Conservation (phyloP, 2,797 vertebrate species). For the Semotilus atromaculatus region DNA sequence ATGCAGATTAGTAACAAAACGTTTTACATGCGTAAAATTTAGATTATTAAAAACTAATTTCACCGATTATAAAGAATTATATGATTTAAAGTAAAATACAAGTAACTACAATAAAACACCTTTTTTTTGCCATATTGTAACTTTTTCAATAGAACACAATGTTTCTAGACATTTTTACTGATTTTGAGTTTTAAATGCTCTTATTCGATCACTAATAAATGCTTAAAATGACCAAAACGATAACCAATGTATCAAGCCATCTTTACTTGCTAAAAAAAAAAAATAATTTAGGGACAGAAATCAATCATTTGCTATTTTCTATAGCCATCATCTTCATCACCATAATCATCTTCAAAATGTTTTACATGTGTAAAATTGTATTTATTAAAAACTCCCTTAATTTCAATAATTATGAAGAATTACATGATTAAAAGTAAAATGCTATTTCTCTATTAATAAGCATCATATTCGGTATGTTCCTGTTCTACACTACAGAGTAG, state of each 20-base stretch:
- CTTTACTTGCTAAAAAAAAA: not conserved
- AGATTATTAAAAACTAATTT: not conserved
- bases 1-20: not conserved
- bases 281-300: too few species aligned
- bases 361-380: too few species aligned
- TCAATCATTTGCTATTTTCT: not conserved
- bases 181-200: not conserved
- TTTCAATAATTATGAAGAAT: too few species aligned
- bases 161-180: not conserved
- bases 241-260: too few species aligned
- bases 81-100: not conserved
- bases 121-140: not conserved
- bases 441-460: too few species aligned
- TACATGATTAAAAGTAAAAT: too few species aligned
- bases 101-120: too few species aligned
- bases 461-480: too few species aligned
- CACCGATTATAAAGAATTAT: not conserved
- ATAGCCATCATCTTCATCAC: not conserved
- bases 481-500: too few species aligned
- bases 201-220: not conserved
- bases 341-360: not conserved
- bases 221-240: not conserved
- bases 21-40: not conserved
- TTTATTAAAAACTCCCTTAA: too few species aligned
- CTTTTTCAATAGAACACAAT: not conserved